phyloP scores from a whole-genome alignment of 2,888 invertebrate species.

The Mellilla xanthometata region DNA sequence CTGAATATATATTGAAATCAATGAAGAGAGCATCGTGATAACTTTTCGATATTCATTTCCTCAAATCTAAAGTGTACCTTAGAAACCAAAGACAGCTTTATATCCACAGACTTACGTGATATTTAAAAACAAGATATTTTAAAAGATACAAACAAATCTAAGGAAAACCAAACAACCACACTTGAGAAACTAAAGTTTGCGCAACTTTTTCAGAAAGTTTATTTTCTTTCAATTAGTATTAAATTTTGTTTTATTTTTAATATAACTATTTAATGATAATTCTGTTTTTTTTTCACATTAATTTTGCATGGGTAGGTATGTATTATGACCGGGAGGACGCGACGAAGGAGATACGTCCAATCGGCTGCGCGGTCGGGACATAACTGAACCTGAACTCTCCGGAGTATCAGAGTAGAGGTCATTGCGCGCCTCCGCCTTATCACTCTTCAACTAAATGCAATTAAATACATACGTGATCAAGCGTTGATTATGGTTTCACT shows the following conservation, averaged over 20 bases:
- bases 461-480: neutral
- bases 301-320: neutral
- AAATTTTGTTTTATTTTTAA: neutral
- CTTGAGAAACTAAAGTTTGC: conserved; percentile 8
- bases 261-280: neutral
- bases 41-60: no score
- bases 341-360: conserved; percentile 27
- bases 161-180: neutral
- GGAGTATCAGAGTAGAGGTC: conserved; percentile 17
- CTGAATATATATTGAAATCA: no score
- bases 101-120: neutral
- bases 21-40: no score
- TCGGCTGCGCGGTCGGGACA: conserved; percentile 34
- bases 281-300: conserved; percentile 6
- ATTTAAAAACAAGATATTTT: neutral
- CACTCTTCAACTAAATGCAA: conserved; percentile 17
- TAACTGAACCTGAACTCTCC: conserved; percentile 36
- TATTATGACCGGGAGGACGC: conserved; percentile 6
- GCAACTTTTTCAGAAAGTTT: conserved; percentile 10
- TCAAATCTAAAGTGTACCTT: no score
- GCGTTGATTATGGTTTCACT: neutral
- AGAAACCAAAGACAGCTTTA: neutral
- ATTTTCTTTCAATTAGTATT: neutral
- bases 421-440: conserved; percentile 18
- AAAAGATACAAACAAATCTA: neutral